Base-by-base conservation (phyloP, 2,888 invertebrate genomes). In the Lepidochitona cinerea region DNA sequence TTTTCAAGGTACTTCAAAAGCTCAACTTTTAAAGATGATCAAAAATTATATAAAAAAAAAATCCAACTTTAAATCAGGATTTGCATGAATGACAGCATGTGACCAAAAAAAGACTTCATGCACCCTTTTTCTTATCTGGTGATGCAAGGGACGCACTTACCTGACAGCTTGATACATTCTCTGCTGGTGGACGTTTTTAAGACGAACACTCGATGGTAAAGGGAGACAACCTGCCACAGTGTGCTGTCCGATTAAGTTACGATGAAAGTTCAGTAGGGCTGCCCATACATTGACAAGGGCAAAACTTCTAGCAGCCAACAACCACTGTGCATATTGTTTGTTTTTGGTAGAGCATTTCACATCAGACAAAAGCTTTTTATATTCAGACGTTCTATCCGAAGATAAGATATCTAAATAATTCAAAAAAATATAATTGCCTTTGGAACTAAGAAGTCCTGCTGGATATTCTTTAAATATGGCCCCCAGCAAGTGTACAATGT, bases 381-480 rank as follows among this genome's bases (percentile, higher is more conserved):
- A 89, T 35, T 82, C 77, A 6, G 75, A 81, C 14, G 83, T 81
- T 64, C 84, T 81, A 52, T 86, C 87, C 6, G 89, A 89, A 12
- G 87, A 79, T 35, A 90, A 77, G 23, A 85, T 80, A 72, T 90
- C 89, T 70, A 90, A 77, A 74, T 88, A 85, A 76, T 89, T 85
- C 29, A 90, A 78, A 75, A 90, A 89, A 41, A 90, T 65, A 71
- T 87, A 80, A 26, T 83, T 73, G 14, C 89, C 89, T 71, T 83
- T 84, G 6, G 85, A 76, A 72, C 85, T 85, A 32, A 88, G 74
- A 33, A 90, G 72, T 75, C 83, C 86, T 0, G 72, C 79, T 5
- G 89, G 89, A 76, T 89, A 90, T 75, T 90, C 90, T 67, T 86
- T 77, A 71, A 88, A 87, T 18, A 90, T 80, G 64, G 89, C 89